Evolutionary conservation across 53 echinoderm and acorn worm genomes (phyloP), one percentile per base, ranked within the genome.

Genomic region (Holothuria scabra): DNA sequence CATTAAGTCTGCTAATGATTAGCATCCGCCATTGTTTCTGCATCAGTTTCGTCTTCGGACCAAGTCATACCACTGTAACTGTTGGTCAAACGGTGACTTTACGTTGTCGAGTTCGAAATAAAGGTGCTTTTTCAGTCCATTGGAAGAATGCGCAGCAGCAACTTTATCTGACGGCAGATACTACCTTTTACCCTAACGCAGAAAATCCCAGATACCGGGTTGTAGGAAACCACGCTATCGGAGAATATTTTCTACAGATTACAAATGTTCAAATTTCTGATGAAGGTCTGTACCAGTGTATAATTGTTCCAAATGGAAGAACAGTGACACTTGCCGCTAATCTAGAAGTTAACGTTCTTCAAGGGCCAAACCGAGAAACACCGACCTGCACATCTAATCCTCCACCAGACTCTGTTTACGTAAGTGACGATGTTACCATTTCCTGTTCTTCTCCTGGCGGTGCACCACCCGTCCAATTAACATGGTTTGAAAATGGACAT

Each of bases 401-500:
- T 5, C 9, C 74, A 10, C 28, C 33, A 67, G 57, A 26, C 2
- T 14, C 12, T 4, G 59, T 78, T 19, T 24, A 56, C 23, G 78
- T 78, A 5, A 59, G 78, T 19, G 28, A 78, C 2, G 57, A 25
- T 11, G 58, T 78, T 1, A 78, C 78, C 6, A 56, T 78, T 2
- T 56, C 13, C 19, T 78, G 78, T 22, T 28, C 31, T 28, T 78
- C 78, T 3, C 49, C 32, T 49, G 78, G 78, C 12, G 78, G 78
- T 6, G 20, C 30, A 56, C 78, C 78, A 12, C 57, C 58, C 2
- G 32, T 59, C 28, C 56, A 31, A 14, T 57, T 78, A n/a, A 78
- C 56, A 30, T 78, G 78, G 78, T 78, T 78, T 6, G 49, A 57
- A 19, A 78, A 78, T 23, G 31, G 78, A 14, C 78, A 78, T 23